phyloP scores from a whole-genome alignment of 2,797 vertebrate genomes.

The Pantherophis alleghaniensis region DNA sequence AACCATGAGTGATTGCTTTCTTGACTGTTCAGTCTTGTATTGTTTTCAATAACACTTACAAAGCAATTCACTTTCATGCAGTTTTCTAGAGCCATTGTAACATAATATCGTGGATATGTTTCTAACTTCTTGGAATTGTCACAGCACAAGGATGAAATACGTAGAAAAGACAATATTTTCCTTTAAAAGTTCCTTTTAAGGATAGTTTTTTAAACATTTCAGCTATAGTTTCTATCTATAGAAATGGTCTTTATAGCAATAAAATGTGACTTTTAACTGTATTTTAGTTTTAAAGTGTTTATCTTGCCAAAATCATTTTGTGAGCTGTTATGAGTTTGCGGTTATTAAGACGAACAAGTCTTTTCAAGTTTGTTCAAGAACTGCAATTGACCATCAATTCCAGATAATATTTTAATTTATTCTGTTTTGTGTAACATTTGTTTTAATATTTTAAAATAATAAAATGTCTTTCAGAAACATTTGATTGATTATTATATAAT shows the following conservation, averaged over 20 bases:
- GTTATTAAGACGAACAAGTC: not conserved
- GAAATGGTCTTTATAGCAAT: not conserved
- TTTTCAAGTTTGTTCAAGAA: not conserved
- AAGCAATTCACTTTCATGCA: not conserved
- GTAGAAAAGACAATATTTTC: not conserved
- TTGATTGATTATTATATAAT: not conserved
- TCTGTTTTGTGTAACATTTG: not conserved
- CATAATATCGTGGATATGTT: not conserved
- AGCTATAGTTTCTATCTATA: not conserved
- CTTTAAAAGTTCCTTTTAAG: not conserved
- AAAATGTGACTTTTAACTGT: no score
- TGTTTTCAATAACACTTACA: not conserved
- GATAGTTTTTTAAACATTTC: not conserved
- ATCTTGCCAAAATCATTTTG: not conserved
- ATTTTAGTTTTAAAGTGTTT: not conserved
- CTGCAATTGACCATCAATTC: not conserved
- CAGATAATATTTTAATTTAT: not conserved
- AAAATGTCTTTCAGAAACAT: not conserved
- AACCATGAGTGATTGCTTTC: no score
- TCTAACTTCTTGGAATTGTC: not conserved
- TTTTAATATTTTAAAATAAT: not conserved
- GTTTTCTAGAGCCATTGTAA: not conserved
- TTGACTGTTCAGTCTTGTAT: not conserved
- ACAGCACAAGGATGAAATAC: not conserved
- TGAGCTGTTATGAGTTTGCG: not conserved